Evolutionary conservation across 2,113 vertebrate species (phyloP), one percentile per base, ranked within the genome.

Genomic region (Saimiri boliviensis): DNA sequence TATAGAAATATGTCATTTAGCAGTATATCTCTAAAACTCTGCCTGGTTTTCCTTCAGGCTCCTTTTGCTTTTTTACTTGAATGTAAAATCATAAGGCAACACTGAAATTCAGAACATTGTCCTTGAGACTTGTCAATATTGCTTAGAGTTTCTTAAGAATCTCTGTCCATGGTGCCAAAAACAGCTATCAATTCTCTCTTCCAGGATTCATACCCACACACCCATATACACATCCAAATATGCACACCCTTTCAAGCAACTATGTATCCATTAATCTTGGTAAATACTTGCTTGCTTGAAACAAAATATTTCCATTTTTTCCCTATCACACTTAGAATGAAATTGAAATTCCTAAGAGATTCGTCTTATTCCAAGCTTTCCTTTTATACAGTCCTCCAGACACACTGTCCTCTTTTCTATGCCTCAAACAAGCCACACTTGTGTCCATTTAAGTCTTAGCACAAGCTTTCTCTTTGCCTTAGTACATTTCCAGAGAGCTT

Each of bases 81-180:
- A 71, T 4, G 20, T 23, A 76, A 23, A 4, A 19, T 42, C 4
- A 2, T 13, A 35, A 42, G 42, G 9, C 52, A 95, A 13, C 25
- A 49, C 6, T 27, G 52, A 54, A 8, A 49, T 4, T 56, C 52
- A 32, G 20, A 56, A n/a, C 8, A 49, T 1, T 42, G 37, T 49
- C 30, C 21, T 30, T 84, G 52, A 52, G 35, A 37, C 23, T 19
- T 14, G 11, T 30, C 5, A 79, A 2, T 45, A 42, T 3, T 13
- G 13, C 1, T 19, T 30, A 52, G 52, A 10, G 3, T 8, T 63
- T 10, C 40, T 37, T 35, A 79, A n/a, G 27, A 79, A 23, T 40
- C 56, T 37, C 87, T 97, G 77, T 93, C 54, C 83, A 40, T 80
- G 93, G 76, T 68, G 35, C 93, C 76, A 6, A 56, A 49, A 32